A percentile compares a stretch with the other conserved stretches of the same genome.
These are phyloP conservation scores for Heliconius hermathena DNA, from an alignment of 1,140 invertebrate genomes.

Conservation along the genomic window DNA sequence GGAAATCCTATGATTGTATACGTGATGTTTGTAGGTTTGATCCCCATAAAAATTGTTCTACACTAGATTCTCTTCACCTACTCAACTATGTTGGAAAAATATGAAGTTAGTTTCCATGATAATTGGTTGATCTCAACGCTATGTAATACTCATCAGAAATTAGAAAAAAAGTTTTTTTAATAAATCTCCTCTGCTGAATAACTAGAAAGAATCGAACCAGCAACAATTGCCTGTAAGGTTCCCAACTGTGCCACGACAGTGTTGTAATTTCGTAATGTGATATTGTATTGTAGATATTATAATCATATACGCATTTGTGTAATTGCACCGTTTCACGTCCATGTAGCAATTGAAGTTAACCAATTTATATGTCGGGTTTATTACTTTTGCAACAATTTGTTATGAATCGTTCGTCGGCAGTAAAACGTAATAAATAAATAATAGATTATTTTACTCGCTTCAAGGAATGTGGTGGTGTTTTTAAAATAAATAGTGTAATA, in stretches of 20 bases:
- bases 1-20: too few species aligned
- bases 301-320: conserved; percentile 7
- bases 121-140: too few species aligned
- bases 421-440: conserved; percentile 1
- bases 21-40: too few species aligned
- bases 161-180: too few species aligned
- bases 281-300: conserved; percentile 1
- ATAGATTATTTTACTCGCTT: background rate
- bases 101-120: too few species aligned
- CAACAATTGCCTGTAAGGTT: background rate
- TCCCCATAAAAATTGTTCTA: too few species aligned
- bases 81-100: too few species aligned
- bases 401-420: background rate
- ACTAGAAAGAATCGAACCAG: background rate
- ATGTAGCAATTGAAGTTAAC: conserved; percentile 12
- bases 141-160: too few species aligned
- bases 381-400: conserved; percentile 8
- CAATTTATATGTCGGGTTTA: conserved; percentile 5
- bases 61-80: too few species aligned
- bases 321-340: conserved; percentile 6
- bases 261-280: background rate
- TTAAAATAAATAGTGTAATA: background rate
- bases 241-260: background rate
- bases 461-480: background rate
- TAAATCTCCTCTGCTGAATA: too few species aligned